Evolutionary conservation across 2,888 invertebrate genomes (phyloP), one percentile per base, ranked within the genome.

Genomic region (Neuroscelio doddi): DNA sequence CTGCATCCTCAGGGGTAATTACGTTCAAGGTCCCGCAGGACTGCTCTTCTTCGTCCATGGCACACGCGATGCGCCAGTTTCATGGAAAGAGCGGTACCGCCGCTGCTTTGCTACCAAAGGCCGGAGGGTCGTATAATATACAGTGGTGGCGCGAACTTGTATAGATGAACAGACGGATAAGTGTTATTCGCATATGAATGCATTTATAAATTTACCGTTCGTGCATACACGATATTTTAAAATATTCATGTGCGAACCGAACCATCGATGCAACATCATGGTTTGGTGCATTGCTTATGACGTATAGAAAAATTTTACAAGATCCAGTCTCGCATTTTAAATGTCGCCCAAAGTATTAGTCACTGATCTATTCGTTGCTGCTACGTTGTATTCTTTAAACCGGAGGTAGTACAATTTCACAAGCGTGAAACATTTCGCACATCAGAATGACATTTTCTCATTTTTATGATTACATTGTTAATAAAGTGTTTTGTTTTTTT

Each of bases 31-130:
- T 72, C 68, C 70, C 62, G 63, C 49, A 64, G 62, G 69, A 71
- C 66, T 67, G 62, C 69, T 69, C 69, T 69, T 69, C 69, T 69
- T 69, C 66, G 64, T 64, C 58, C 69, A 58, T 58, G 62, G 53
- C 63, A 68, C 76, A 78, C 76, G 76, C 78, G 74, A 77, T 74
- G 66, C 70, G 71, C 71, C 71, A 70, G 70, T 70, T 76, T 71
- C 74, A 65, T 69, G 73, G 73, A 74, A 76, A 73, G 53, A 69
- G 64, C 59, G 66, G 47, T 69, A 64, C 66, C 56, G 62, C 61
- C 61, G 57, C 57, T 62, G 52, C 64, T 65, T 68, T 56, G 62
- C 64, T 63, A 59, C 64, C 58, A 68, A 68, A 55, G 64, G 58
- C 64, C 58, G 58, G 63, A 68, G 65, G 65, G 65, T 63, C 64